Evolutionary conservation across 2,113 vertebrate species (phyloP), one percentile per base, ranked within the genome.

Genomic region (Siphamia tubifer): DNA sequence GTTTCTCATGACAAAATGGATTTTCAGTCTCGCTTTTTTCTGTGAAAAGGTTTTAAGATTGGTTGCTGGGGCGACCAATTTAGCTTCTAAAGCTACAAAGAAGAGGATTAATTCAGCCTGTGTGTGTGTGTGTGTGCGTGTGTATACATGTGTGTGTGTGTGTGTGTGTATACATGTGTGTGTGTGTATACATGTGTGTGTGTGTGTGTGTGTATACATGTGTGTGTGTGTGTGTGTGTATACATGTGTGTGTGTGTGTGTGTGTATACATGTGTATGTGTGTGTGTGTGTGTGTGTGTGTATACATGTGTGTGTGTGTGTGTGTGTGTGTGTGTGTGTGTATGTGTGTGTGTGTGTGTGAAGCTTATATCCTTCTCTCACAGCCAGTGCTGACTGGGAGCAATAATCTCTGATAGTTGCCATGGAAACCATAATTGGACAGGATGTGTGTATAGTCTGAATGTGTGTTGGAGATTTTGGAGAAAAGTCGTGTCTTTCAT

Each of bases 331-430:
- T 31, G 35, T 16, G 28, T 21, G 24, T 8, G 40, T 16, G 23
- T 52, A 25, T 58, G 52, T 43, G 35, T 55, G 47, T 51, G 28
- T 20, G 47, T 51, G 60, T 75, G 58, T 35, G 40, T 54, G 63
- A 66, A 42, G 79, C 56, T 84, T 81, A 86, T 4, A 68, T 67
- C 51, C 42, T 71, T 54, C 32, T 73, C 38, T 85, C 82, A 86
- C 82, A 86, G 65, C 73, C 74, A 78, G 67, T 43, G 71, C 87
- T 85, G 82, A 81, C 83, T 88, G 82, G 61, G 54, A 70, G 77
- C 78, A 79, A 56, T 87, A 83, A 87, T 87, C 87, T 78, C 80
- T 88, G 89, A 90, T 91, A 90, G 89, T 92, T 91, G 83, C 89
- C 89, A 89, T 91, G 87, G 83, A 23, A 74, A 86, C 89, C 61